phyloP scores from a whole-genome alignment of 2,797 vertebrate genomes.

The Chrysocyon brachyurus region DNA sequence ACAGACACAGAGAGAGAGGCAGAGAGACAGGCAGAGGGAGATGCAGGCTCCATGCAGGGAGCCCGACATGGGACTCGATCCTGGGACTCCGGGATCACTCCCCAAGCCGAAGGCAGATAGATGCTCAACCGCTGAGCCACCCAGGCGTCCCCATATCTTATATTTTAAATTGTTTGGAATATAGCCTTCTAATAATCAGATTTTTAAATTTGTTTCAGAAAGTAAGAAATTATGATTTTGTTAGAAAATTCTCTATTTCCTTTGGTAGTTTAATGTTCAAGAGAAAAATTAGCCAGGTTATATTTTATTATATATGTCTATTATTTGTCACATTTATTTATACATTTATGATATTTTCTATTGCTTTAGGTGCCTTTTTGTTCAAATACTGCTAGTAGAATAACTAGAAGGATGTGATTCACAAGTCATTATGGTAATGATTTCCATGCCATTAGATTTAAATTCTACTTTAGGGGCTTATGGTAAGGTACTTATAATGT shows the following conservation, averaged over 20 bases:
- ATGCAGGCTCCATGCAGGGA: no score
- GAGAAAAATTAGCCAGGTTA: slow-evolving; percentile 57
- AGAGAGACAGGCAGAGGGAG: no score
- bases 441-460: slow-evolving; percentile 46
- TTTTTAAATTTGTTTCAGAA: slow-evolving; percentile 44
- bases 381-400: slow-evolving; percentile 31
- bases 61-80: no score
- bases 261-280: slow-evolving; percentile 19
- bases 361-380: slow-evolving; percentile 55
- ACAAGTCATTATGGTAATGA: slow-evolving; percentile 42
- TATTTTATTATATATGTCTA: slow-evolving; percentile 10
- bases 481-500: slow-evolving; percentile 25
- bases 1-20: no score
- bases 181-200: slow-evolving; percentile 2
- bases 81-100: no score
- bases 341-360: slow-evolving; percentile 45
- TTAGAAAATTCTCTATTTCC: slow-evolving; percentile 56
- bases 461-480: slow-evolving; percentile 37
- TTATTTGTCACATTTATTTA: slow-evolving; percentile 27
- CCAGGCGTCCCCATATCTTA: not conserved
- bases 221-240: slow-evolving; percentile 54
- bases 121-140: no score
- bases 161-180: slow-evolving; percentile 26
- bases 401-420: slow-evolving; percentile 52
- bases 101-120: no score